A percentile compares a stretch with the other conserved stretches of the same genome.
These are phyloP conservation scores for Triplophysa siluroides DNA, from an alignment of 2,113 vertebrate genomes.

Conservation along the genomic window DNA sequence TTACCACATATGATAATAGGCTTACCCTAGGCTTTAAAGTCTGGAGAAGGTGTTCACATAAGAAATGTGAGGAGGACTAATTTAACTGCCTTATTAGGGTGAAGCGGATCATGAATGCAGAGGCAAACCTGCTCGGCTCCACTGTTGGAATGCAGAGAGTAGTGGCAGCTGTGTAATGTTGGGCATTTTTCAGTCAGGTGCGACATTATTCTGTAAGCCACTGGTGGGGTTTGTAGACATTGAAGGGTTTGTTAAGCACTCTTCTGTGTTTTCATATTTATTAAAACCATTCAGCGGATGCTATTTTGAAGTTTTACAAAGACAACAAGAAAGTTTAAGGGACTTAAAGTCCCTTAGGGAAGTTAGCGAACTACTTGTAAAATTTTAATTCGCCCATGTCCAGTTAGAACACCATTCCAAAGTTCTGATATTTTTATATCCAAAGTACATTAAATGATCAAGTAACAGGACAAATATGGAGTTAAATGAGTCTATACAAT, in stretches of 20 bases:
- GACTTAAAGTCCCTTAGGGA: no score
- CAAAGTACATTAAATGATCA: not conserved
- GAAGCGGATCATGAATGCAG: slow-evolving; percentile 51
- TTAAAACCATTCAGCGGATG: no score
- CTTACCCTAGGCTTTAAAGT: not conserved
- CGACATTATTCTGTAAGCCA: slow-evolving; percentile 18
- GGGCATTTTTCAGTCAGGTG: slow-evolving; percentile 39
- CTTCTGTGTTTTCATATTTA: not conserved
- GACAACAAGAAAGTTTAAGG: not conserved
- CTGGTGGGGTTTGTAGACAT: not conserved
- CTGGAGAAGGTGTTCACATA: slow-evolving; percentile 18
- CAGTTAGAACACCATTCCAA: not conserved
- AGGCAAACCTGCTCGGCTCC: slow-evolving; percentile 35
- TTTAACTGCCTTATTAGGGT: slow-evolving; percentile 68
- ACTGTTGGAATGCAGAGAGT: slow-evolving; percentile 38
- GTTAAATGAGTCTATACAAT: not conserved
- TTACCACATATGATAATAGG: no score
- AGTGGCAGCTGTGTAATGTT: slow-evolving; percentile 52
- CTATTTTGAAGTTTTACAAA: not conserved
- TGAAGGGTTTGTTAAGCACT: not conserved
- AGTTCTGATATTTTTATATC: not conserved
- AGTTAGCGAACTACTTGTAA: not conserved
- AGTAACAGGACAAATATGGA: not conserved
- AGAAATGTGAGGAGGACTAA: slow-evolving; percentile 39
- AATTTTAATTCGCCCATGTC: not conserved